Evolutionary conservation across 2,113 vertebrate genomes (phyloP), one percentile per base, ranked within the genome.

Genomic region (Peucedramus taeniatus): DNA sequence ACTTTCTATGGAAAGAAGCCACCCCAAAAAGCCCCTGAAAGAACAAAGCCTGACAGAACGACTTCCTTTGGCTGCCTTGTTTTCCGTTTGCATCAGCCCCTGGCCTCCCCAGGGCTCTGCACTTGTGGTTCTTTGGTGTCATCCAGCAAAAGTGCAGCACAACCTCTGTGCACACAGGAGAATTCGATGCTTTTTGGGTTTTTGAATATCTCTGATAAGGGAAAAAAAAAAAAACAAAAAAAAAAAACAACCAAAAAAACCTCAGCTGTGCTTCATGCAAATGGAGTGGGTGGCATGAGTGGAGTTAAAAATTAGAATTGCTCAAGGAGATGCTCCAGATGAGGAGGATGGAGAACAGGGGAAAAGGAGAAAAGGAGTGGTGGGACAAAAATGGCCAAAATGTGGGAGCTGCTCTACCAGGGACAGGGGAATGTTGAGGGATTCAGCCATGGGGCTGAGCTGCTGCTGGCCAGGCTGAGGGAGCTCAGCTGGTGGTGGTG

Each of bases 1-100:
- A 98, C 96, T 97, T 94, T 87, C 71, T 95, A 83, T 98, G 97
- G 97, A 97, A 97, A 97, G 94, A 95, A 94, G 94, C 83, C 83
- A 75, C 92, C 95, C 84, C 64, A 57, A 96, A 95, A 92, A 83
- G 59, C 95, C 96, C 97, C 96, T 26, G 95, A 60, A 49, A 94
- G 96, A 93, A 91, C 97, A 97, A 96, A 97, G 94, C 54, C 83
- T 78, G 33, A 31, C 53, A 91, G 72, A 79, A 75, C 89, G 26
- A 81, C 93, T 98, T 97, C 96, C 97, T 97, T 89, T 93, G 59
- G 66, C 87, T 89, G 49, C 76, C 39, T 72, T 47, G 72, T 93
- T 95, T 96, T 96, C 97, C 96, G 91, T 94, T 90, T 93, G 83
- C 89, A 90, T 92, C 96, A 97, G 95, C 95, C 87, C 49, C 45